phyloP scores from a whole-genome alignment of 2,888 invertebrate species.

The Epirrhoe alternata region DNA sequence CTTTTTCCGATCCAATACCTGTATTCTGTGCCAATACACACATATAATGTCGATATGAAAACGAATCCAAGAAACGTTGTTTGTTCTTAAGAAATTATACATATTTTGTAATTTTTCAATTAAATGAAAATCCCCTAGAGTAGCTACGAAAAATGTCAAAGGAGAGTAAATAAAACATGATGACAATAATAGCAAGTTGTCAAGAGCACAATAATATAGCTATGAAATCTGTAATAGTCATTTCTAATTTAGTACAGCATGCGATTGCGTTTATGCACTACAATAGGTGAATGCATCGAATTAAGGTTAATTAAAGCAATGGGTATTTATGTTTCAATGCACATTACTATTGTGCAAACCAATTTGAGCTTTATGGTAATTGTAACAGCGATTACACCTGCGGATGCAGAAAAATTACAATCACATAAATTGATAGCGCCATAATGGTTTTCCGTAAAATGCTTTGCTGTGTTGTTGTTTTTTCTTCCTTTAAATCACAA shows the following conservation, averaged over 20 bases:
- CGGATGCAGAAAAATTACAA: conserved; percentile 44
- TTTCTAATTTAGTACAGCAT: conserved; percentile 45
- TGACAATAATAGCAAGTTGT: conserved; percentile 9
- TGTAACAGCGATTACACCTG: conserved; percentile 47
- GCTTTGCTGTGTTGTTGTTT: conserved; percentile 31
- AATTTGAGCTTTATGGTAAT: conserved; percentile 52
- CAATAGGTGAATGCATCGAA: conserved; percentile 68
- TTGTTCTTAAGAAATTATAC: too few species aligned
- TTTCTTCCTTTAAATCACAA: conserved; percentile 30
- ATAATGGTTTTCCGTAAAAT: conserved; percentile 43
- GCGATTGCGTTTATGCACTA: conserved; percentile 58
- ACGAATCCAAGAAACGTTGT: too few species aligned
- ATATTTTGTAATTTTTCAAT: too few species aligned
- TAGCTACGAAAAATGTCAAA: not conserved
- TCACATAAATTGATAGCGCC: conserved; percentile 53
- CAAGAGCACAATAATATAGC: conserved; percentile 22
- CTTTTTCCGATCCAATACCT: too few species aligned
- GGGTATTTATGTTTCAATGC: conserved; percentile 60
- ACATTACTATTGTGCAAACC: conserved; percentile 44
- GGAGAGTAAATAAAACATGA: conserved; percentile 4
- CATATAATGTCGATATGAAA: too few species aligned
- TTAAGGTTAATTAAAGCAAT: conserved; percentile 78
- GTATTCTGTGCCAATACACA: too few species aligned
- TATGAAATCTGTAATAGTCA: conserved; percentile 47
- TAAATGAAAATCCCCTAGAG: too few species aligned